Evolutionary conservation across 2,888 invertebrate species (phyloP), one percentile per base, ranked within the genome.

Genomic region (Hirtodrosophila trivittata): DNA sequence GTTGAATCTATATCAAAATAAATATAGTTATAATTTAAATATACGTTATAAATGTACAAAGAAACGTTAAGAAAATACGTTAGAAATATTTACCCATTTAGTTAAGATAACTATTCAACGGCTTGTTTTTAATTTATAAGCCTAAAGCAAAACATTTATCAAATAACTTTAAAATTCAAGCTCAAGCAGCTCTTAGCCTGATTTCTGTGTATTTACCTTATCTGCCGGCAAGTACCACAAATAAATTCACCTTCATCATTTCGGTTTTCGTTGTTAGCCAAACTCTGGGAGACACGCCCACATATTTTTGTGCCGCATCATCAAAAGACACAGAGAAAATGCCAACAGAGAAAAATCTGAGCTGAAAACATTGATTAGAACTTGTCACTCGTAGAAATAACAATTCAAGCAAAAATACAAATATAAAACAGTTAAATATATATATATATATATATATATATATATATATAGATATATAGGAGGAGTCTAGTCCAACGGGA

Each of bases 271-370:
- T 21, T 21, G 18, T 21, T 21, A 14, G 35, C 14, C 6, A 35
- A 14, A 35, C 5, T 33, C 25, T 50, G 21, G 28, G 5, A 25
- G 35, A 35, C n/a, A 6, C 37, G 47, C 71, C 66, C 70, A 52
- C 43, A 38, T 7, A 14, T 52, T 55, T 49, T 16, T 50, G 72
- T 50, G 69, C 66, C n/a, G 38, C 50, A 50, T 70, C 72, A 70
- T 60, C 69, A 14, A 69, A 37, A 50, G 12, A 16, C 10, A 35
- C 32, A 46, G 21, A 33, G 37, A 56, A 52, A 45, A 62, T 4
- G 7, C 3, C 25, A 25, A 51, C 30, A n/a, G 13, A 32, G 14
- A 54, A 43, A 13, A 63, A 60, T 21, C 32, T 13, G 21, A 52
- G 30, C 14, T 6, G 16, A 50, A 70, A 46, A 37, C 10, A 35